Percentiles rank a stretch among this genome's conserved stretches.
Evolutionary conservation across 2,888 invertebrate species (phyloP).

Genomic region (Andrena flavipes): DNA sequence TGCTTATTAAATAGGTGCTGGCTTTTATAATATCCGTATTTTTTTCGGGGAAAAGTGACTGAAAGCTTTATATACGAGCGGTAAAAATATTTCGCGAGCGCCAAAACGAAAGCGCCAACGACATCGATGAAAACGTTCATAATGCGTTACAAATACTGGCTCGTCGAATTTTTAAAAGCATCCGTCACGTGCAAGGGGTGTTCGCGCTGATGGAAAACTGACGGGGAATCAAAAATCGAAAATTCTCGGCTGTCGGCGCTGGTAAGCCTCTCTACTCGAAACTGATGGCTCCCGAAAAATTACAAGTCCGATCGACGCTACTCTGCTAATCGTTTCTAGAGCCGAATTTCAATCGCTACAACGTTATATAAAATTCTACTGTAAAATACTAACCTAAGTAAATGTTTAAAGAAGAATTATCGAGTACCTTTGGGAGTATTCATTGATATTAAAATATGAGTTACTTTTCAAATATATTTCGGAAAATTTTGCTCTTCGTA

Average conservation of each 20-base stretch:
- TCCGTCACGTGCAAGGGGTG: slow-evolving; percentile 43
- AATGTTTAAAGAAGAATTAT: not conserved
- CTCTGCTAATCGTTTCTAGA: not conserved
- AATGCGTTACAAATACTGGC: slow-evolving; percentile 44
- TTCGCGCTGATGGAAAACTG: slow-evolving; percentile 34
- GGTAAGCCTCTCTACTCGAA: slow-evolving; percentile 24
- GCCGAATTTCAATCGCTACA: not conserved
- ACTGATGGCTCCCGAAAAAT: not conserved
- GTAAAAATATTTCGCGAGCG: slow-evolving; percentile 23
- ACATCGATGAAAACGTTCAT: slow-evolving; percentile 45
- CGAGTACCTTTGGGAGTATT: not conserved
- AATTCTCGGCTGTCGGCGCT: slow-evolving; percentile 15
- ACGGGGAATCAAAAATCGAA: slow-evolving; percentile 44
- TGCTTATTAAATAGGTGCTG: no score
- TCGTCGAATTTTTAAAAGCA: slow-evolving; percentile 44
- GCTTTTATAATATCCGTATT: not conserved
- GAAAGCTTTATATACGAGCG: not conserved
- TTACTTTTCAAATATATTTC: not conserved
- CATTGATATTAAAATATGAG: not conserved
- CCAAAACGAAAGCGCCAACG: slow-evolving; percentile 13
- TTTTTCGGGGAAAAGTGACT: not conserved
- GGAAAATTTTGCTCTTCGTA: no score
- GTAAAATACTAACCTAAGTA: not conserved
- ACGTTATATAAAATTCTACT: not conserved
- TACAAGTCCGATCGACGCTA: not conserved